Evolutionary conservation across 2,113 vertebrate genomes (phyloP).

Genomic region (Eidolon helvum): DNA sequence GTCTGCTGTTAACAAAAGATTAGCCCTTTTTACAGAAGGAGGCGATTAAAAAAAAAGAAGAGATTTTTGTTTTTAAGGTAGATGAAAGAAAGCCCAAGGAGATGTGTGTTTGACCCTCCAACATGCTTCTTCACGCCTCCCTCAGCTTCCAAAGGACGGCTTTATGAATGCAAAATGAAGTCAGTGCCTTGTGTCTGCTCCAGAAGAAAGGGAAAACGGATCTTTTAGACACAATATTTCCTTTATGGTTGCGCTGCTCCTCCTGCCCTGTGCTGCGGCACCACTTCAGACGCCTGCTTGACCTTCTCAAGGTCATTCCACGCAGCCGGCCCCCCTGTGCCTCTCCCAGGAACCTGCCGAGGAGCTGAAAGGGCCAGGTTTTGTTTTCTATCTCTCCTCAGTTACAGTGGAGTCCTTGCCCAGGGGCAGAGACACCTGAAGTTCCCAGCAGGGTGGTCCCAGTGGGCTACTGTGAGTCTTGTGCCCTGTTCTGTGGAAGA

Average conservation of each 20-base stretch:
- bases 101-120: slow-evolving; percentile 85
- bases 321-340: neutral
- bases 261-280: neutral
- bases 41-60: slow-evolving; percentile 67
- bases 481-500: neutral
- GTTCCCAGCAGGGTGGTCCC: slow-evolving; percentile 20
- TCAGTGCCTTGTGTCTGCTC: slow-evolving; percentile 72
- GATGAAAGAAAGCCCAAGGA: slow-evolving; percentile 86
- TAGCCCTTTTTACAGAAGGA: slow-evolving; percentile 78
- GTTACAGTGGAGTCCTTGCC: neutral
- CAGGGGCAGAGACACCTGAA: slow-evolving; percentile 44
- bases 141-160: slow-evolving; percentile 84
- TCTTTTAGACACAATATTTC: slow-evolving; percentile 83
- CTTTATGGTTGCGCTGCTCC: slow-evolving; percentile 69
- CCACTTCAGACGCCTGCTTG: slow-evolving; percentile 64
- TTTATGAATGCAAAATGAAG: slow-evolving; percentile 88
- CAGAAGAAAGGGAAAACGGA: slow-evolving; percentile 79
- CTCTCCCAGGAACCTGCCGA: neutral
- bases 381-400: slow-evolving; percentile 57
- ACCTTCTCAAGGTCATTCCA: slow-evolving; percentile 83
- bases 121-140: slow-evolving; percentile 83
- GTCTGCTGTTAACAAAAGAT: slow-evolving; percentile 81
- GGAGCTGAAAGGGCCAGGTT: slow-evolving; percentile 49
- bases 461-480: neutral
- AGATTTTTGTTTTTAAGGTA: slow-evolving; percentile 82